Evolutionary conservation across 64 coral and sea anemone species (phyloP).

Genomic region (Cladopsammia gracilis): DNA sequence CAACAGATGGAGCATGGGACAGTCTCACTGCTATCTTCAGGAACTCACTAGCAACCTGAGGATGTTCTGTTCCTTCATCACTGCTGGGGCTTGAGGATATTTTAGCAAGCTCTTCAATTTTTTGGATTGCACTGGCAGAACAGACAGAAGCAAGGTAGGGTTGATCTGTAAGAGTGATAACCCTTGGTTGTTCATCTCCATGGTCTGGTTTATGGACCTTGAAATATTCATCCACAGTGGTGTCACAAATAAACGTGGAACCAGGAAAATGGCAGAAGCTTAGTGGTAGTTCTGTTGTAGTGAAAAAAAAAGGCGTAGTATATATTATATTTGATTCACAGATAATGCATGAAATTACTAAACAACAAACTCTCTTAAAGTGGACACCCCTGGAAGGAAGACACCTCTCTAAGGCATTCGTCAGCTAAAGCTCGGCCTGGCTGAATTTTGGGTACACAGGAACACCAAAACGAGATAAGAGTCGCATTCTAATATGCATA

Average conservation of each 20-base stretch:
- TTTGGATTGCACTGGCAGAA: slow-evolving; percentile 13
- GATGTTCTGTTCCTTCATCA: not conserved
- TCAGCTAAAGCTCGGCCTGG: too few species aligned
- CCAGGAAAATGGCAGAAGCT: slow-evolving; percentile 62
- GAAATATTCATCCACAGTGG: slow-evolving; percentile 46
- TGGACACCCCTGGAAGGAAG: too few species aligned
- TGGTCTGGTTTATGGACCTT: slow-evolving; percentile 25
- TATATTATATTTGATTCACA: too few species aligned
- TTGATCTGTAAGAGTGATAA: slow-evolving; percentile 49
- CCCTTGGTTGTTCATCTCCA: slow-evolving; percentile 57
- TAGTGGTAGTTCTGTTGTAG: slow-evolving; percentile 26
- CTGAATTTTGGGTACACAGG: too few species aligned
- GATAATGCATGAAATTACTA: too few species aligned
- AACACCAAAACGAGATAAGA: too few species aligned
- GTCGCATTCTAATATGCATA: too few species aligned
- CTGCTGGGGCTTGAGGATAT: not conserved
- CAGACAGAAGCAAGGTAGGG: slow-evolving; percentile 64
- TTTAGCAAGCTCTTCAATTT: slow-evolving; percentile 10
- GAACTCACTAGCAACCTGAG: not conserved
- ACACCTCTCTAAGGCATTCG: too few species aligned
- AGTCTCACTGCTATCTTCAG: slow-evolving; percentile 8
- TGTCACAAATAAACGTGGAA: slow-evolving; percentile 53
- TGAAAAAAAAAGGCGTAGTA: not conserved
- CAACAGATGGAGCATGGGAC: slow-evolving; percentile 27
- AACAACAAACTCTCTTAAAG: too few species aligned